Percentiles rank a stretch among this genome's conserved stretches.
Conservation (phyloP, 2,113 vertebrate species). For the Nymphicus hollandicus region DNA sequence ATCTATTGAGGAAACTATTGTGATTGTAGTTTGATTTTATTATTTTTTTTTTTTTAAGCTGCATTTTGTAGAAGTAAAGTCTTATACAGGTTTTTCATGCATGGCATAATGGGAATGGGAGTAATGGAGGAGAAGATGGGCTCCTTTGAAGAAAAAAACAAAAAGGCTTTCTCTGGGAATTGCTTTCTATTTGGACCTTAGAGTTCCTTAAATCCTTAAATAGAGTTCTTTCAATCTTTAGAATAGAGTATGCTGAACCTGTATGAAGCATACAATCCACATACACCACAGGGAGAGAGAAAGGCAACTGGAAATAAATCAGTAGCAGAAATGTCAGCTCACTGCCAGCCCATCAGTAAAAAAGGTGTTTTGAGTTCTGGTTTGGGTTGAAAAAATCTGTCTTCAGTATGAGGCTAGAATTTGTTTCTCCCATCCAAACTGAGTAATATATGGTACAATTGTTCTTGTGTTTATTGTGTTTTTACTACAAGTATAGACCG, state of each 20-base stretch:
- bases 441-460: not conserved
- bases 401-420: not conserved
- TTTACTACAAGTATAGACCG: not conserved
- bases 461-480: not conserved
- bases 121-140: no score
- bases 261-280: not conserved
- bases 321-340: not conserved
- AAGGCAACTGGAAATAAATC: not conserved
- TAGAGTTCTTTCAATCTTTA: not conserved
- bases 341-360: not conserved
- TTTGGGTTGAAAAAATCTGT: not conserved
- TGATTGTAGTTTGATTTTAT: not conserved
- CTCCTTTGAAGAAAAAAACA: not conserved
- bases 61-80: not conserved
- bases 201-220: not conserved
- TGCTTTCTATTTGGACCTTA: not conserved
- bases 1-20: not conserved
- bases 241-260: not conserved
- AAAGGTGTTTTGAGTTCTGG: not conserved
- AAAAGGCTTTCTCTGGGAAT: not conserved
- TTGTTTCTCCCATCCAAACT: not conserved
- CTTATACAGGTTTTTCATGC: not conserved
- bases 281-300: not conserved
- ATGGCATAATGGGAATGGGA: not conserved
- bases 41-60: not conserved